Percentiles rank a stretch among this genome's conserved stretches.
phyloP scores from a whole-genome alignment of 2,113 vertebrate genomes.

The Corythornis vintsioides region DNA sequence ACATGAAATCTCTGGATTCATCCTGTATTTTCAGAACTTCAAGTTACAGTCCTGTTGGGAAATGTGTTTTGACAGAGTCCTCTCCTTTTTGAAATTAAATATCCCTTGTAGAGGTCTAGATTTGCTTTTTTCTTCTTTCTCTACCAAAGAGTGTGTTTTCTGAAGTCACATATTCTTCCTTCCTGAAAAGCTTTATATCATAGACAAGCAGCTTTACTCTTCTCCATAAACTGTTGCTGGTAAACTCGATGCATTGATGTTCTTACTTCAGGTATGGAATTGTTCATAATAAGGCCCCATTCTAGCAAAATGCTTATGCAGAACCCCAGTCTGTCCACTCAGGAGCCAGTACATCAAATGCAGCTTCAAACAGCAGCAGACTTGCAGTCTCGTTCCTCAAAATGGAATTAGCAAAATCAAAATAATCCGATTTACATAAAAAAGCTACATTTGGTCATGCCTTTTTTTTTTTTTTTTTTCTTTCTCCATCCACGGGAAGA shows the following conservation, averaged over 20 bases:
- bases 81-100: not conserved
- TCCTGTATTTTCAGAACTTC: not conserved
- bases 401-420: not conserved
- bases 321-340: accelerated
- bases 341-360: not conserved
- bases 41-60: not conserved
- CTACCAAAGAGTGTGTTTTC: not conserved
- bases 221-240: not conserved
- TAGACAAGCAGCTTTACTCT: not conserved
- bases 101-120: not conserved
- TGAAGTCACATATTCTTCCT: accelerated
- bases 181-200: not conserved
- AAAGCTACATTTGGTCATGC: not conserved
- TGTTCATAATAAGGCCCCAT: not conserved
- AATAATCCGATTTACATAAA: not conserved
- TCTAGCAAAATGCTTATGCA: not conserved
- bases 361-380: not conserved
- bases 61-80: accelerated
- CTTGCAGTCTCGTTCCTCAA: not conserved
- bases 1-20: not conserved
- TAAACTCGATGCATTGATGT: not conserved
- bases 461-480: not conserved
- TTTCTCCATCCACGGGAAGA: not conserved
- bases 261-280: not conserved
- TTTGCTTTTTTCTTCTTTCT: not conserved